Evolutionary conservation across 2,797 vertebrate genomes (phyloP).

Genomic region (Moxostoma hubbsi): DNA sequence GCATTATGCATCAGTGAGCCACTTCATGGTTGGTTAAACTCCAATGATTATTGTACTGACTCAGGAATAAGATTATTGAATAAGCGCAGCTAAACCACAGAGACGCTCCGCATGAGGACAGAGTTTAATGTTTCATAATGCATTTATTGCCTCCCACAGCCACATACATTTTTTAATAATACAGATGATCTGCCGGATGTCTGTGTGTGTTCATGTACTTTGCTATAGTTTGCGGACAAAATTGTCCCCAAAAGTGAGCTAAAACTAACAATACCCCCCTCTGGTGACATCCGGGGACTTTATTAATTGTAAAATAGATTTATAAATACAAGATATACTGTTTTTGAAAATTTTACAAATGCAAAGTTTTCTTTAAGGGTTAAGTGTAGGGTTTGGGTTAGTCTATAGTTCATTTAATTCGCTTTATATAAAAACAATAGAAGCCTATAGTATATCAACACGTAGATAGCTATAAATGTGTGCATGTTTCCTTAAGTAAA

Average conservation of each 20-base stretch:
- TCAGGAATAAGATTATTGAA: conserved; percentile 39
- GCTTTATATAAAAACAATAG: too few relatives aligned
- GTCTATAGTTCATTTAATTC: too few relatives aligned
- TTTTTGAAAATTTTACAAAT: too few relatives aligned
- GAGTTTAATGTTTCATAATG: conserved; percentile 17
- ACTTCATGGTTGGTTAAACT: conserved; percentile 46
- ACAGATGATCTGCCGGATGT: not conserved
- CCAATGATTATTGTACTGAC: conserved; percentile 39
- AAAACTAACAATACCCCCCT: too few relatives aligned
- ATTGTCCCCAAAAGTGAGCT: too few relatives aligned
- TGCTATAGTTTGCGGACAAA: too few relatives aligned
- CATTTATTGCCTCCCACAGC: conserved; percentile 8
- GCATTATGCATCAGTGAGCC: conserved; percentile 46
- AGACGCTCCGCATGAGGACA: not conserved
- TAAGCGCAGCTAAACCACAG: not conserved
- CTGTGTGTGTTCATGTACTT: not conserved
- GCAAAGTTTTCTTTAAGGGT: too few relatives aligned
- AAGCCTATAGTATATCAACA: too few relatives aligned
- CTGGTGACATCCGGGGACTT: too few relatives aligned
- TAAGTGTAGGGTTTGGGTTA: too few relatives aligned
- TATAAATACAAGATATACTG: too few relatives aligned
- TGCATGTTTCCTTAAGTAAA: not conserved
- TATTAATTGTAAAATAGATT: too few relatives aligned
- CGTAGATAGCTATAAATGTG: not conserved
- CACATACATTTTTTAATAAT: not conserved